Evolutionary conservation across 1,140 invertebrate genomes (phyloP).

Genomic region (Drosophila orosa): DNA sequence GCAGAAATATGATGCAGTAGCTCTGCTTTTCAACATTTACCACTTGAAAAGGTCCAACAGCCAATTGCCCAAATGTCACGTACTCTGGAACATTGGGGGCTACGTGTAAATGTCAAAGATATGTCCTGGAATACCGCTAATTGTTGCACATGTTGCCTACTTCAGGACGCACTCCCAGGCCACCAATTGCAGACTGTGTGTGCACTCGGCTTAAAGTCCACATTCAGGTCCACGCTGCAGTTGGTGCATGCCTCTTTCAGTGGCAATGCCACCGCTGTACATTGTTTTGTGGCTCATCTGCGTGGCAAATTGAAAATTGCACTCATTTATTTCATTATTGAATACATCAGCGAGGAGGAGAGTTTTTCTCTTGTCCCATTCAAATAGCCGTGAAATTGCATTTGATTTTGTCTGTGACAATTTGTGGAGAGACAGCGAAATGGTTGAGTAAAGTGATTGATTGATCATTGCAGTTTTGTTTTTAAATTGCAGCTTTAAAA

Average conservation of each 20-base stretch:
- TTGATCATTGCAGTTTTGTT: slow-evolving; percentile 18
- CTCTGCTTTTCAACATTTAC: slow-evolving; percentile 17
- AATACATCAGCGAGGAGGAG: slow-evolving; percentile 9
- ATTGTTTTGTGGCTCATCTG: slow-evolving; percentile 74
- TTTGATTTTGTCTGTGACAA: slow-evolving; percentile 63
- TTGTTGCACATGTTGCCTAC: slow-evolving; percentile 68
- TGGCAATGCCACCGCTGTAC: slow-evolving; percentile 11
- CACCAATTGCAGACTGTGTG: slow-evolving; percentile 29
- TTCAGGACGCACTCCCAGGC: slow-evolving; percentile 25
- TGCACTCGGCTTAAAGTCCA: slow-evolving; percentile 59
- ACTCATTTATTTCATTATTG: slow-evolving; percentile 79
- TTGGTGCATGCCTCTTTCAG: slow-evolving; percentile 15
- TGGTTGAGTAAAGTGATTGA: slow-evolving; percentile 29
- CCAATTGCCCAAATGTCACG: slow-evolving; percentile 78
- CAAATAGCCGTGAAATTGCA: slow-evolving; percentile 81
- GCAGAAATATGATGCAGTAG: background rate
- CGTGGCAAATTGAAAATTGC: slow-evolving; percentile 76
- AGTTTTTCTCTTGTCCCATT: slow-evolving; percentile 45
- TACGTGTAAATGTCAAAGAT: slow-evolving; percentile 43
- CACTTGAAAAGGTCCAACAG: slow-evolving; percentile 53
- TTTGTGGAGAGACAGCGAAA: background rate
- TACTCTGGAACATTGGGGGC: slow-evolving; percentile 41
- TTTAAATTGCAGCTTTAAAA: slow-evolving; percentile 19
- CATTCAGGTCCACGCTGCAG: slow-evolving; percentile 23
- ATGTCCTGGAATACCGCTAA: slow-evolving; percentile 53